Percentiles rank a stretch among this genome's conserved stretches.
These are phyloP conservation scores for Athrips mouffetella DNA, from an alignment of 2,888 invertebrate genomes.

Conservation along the genomic window DNA sequence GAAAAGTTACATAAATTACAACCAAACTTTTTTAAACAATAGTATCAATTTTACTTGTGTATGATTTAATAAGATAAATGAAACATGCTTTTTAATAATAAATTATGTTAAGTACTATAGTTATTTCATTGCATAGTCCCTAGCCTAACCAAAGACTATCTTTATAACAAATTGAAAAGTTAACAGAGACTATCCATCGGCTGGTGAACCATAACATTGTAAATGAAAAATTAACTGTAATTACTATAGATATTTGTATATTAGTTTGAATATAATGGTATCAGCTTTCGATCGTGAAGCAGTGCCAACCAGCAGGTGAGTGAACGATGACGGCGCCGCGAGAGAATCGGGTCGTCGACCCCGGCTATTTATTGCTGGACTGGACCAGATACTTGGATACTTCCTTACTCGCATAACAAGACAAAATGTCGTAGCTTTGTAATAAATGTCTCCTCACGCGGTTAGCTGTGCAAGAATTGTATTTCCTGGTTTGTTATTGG, in stretches of 20 bases:
- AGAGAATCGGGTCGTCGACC: conserved; percentile 52
- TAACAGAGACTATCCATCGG: neutral
- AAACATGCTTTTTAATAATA: neutral
- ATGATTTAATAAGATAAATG: neutral
- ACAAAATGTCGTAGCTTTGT: conserved; percentile 1
- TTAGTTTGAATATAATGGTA: conserved; percentile 29
- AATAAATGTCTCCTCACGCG: neutral
- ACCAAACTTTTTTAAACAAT: conserved; percentile 14
- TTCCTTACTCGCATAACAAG: conserved; percentile 33
- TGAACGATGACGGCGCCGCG: conserved; percentile 45
- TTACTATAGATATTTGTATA: no score
- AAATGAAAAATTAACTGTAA: no score
- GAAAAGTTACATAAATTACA: conserved; percentile 10
- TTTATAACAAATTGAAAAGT: neutral
- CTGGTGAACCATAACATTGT: no score
- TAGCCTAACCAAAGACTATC: neutral
- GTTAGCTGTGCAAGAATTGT: neutral
- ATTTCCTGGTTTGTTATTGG: no score
- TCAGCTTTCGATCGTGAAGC: conserved; percentile 52
- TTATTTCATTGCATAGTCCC: neutral
- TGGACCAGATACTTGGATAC: conserved; percentile 31
- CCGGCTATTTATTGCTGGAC: conserved; percentile 64
- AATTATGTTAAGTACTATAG: neutral
- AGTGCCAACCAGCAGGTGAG: conserved; percentile 70
- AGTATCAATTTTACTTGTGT: neutral